Evolutionary conservation across 2,113 vertebrate species (phyloP).

Genomic region (Conger conger): DNA sequence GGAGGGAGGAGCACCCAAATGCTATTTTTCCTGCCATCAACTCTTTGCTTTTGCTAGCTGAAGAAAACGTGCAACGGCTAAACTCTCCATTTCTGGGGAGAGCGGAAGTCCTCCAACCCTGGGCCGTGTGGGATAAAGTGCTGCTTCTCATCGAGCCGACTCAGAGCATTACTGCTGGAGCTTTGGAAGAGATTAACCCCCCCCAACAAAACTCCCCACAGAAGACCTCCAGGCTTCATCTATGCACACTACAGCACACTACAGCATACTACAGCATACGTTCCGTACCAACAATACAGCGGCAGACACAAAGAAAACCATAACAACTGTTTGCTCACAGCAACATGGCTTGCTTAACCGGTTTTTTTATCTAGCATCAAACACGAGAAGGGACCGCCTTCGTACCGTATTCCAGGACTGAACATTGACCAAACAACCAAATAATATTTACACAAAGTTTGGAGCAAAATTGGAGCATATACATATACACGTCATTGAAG

Average conservation of each 20-base stretch:
- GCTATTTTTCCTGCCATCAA: not conserved
- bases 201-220: not conserved
- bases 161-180: not conserved
- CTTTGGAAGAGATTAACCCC: not conserved
- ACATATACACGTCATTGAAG: not conserved
- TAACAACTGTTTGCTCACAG: no score
- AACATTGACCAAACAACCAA: no score
- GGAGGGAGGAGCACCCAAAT: not conserved
- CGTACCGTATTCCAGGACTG: not conserved
- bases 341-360: not conserved
- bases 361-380: not conserved
- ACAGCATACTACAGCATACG: no score
- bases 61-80: not conserved
- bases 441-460: no score
- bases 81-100: not conserved
- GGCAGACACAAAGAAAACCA: not conserved
- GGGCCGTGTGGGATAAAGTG: not conserved
- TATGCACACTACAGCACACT: not conserved
- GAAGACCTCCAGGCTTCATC: not conserved
- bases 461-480: no score
- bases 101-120: not conserved
- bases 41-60: no score
- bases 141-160: not conserved
- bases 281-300: not conserved
- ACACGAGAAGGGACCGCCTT: not conserved